Percentiles rank a stretch among this genome's conserved stretches.
Conservation (phyloP, 2,113 vertebrate species). For the Atlantisia rogersi region DNA sequence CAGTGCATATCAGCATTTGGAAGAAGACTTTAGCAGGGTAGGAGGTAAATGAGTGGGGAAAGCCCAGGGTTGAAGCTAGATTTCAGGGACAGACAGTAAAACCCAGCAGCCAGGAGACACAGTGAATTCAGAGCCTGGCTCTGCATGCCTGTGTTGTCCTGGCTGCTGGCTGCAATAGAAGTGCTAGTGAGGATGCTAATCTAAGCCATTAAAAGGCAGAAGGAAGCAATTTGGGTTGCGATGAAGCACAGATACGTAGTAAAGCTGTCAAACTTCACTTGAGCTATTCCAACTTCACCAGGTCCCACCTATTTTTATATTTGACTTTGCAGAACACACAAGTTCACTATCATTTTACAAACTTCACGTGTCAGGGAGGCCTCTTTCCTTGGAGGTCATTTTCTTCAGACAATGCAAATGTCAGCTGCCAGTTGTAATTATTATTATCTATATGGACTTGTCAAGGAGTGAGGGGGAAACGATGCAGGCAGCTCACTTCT, state of each 20-base stretch:
- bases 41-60: background rate
- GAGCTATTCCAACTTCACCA: background rate
- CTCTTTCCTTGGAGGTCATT: background rate
- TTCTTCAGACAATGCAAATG: background rate
- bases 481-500: background rate
- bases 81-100: background rate
- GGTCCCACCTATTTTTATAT: background rate
- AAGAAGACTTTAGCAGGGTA: background rate
- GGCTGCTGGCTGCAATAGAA: background rate
- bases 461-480: background rate
- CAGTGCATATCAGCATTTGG: background rate
- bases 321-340: background rate
- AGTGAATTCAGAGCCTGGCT: background rate
- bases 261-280: background rate
- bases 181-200: background rate
- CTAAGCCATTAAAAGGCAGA: background rate
- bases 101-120: background rate
- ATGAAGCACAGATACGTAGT: background rate
- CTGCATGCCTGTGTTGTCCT: background rate
- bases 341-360: background rate
- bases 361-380: background rate
- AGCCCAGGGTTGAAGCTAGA: background rate
- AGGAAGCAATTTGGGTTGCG: background rate
- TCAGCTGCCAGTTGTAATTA: background rate
- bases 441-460: background rate